Evolutionary conservation across 2,113 vertebrate genomes (phyloP), one percentile per base, ranked within the genome.

Genomic region (Chitala chitala): DNA sequence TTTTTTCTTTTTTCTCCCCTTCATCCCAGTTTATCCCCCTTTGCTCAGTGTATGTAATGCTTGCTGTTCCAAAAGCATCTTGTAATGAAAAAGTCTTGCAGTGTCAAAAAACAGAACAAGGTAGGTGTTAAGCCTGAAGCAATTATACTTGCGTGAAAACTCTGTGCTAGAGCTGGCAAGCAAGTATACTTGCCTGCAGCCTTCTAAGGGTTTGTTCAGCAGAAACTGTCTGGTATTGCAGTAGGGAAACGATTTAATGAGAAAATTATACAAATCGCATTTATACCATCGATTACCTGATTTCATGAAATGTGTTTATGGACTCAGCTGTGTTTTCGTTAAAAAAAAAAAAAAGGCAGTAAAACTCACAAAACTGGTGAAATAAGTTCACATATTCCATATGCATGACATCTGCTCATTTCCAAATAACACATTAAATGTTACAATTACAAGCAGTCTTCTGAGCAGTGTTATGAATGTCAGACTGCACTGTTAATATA

Each of bases 131-230:
- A 71, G 42, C 79, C 59, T 77, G 46, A 50, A 72, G 85, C 86
- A 86, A 82, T 65, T 82, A 76, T 84, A 81, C 80, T 84, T 84
- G 80, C 71, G 53, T 66, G 69, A 79, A 74, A 68, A 77, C 68
- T 78, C 61, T 71, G 58, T 22, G 42, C 40, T 10, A 1, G 71
- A 76, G 72, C 80, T 76, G 79, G 31, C 48, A 72, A 69, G 78
- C 78, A 75, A 85, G 82, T 83, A 79, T 77, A 74, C 71, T 86
- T 85, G 82, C 76, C 63, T 59, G 24, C 71, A 78, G 84, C 83
- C 78, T 87, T 88, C 86, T 86, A 85, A 86, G 85, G 85, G 86
- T 86, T 85, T 50, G 55, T 69, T 71, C 50, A 72, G 64, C 54
- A 68, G 15, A 29, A 59, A 46, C 40, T 8, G 42, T 36, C 58